phyloP scores from a whole-genome alignment of 1,140 invertebrate genomes.

The Diachasmimorpha longicaudata region DNA sequence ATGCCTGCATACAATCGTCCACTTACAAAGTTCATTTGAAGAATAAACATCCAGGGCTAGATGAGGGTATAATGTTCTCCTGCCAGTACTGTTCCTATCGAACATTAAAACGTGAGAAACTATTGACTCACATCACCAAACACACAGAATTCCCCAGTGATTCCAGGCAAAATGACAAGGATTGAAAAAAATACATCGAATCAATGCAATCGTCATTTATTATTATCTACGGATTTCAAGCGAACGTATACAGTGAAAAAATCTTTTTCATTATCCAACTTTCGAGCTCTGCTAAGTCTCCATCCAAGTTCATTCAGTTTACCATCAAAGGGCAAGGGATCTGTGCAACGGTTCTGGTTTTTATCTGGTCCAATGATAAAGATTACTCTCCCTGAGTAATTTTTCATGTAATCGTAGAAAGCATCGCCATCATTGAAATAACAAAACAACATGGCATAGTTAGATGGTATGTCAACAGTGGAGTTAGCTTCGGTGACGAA shows the following conservation, averaged over 20 bases:
- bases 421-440: constrained; percentile 76
- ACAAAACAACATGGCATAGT: constrained; percentile 73
- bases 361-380: constrained; percentile 75
- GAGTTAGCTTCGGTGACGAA: constrained; percentile 50
- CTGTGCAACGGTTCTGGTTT: constrained; percentile 69
- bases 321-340: constrained; percentile 69
- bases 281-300: constrained; percentile 42
- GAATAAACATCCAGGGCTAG: constrained; percentile 57
- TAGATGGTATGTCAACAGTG: constrained; percentile 39
- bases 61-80: background rate
- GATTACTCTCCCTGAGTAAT: constrained; percentile 67
- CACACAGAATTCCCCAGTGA: background rate
- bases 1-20: constrained; percentile 58
- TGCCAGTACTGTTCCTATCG: background rate
- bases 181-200: background rate
- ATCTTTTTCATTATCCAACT: constrained; percentile 60
- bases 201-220: background rate
- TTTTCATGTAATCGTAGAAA: constrained; percentile 70
- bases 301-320: constrained; percentile 54
- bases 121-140: background rate
- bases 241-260: constrained; percentile 62
- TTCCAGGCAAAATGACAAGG: background rate
- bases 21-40: constrained; percentile 65
- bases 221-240: background rate
- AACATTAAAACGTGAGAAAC: background rate